phyloP scores from a whole-genome alignment of 37 sponge, comb jelly and placozoan genomes.

The Eunapius fragilis region DNA sequence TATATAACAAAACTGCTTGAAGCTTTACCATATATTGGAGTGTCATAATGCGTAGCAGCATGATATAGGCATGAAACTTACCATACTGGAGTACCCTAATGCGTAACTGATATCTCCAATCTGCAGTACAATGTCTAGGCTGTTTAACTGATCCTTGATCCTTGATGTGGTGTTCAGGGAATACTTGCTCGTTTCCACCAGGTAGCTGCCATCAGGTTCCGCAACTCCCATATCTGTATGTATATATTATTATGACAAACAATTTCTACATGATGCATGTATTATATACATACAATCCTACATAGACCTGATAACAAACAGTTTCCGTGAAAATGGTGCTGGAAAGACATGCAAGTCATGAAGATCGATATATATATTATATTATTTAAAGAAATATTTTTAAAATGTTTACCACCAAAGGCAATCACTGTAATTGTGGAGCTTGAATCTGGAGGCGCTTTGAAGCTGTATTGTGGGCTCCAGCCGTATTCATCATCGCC shows the following conservation, averaged over 20 bases:
- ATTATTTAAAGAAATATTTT: no score
- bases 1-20: no score
- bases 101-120: slow-evolving; percentile 85
- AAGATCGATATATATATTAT: no score
- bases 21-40: no score
- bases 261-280: background rate
- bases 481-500: slow-evolving; percentile 36
- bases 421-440: slow-evolving; percentile 12
- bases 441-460: slow-evolving; percentile 6
- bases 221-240: background rate
- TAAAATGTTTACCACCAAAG: slow-evolving; percentile 15
- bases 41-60: no score
- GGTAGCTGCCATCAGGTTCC: background rate
- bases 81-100: slow-evolving; percentile 51
- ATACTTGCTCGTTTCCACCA: slow-evolving; percentile 3
- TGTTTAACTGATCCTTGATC: slow-evolving; percentile 11
- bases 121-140: slow-evolving; percentile 62
- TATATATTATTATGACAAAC: no score
- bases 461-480: slow-evolving; percentile 17
- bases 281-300: no score
- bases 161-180: slow-evolving; percentile 49
- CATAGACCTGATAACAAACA: no score
- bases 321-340: no score
- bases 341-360: no score
- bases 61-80: no score